A percentile compares a stretch with the other conserved stretches of the same genome.
Conservation (phyloP, 2,113 vertebrate species). For the Notarius lentiginosus region DNA sequence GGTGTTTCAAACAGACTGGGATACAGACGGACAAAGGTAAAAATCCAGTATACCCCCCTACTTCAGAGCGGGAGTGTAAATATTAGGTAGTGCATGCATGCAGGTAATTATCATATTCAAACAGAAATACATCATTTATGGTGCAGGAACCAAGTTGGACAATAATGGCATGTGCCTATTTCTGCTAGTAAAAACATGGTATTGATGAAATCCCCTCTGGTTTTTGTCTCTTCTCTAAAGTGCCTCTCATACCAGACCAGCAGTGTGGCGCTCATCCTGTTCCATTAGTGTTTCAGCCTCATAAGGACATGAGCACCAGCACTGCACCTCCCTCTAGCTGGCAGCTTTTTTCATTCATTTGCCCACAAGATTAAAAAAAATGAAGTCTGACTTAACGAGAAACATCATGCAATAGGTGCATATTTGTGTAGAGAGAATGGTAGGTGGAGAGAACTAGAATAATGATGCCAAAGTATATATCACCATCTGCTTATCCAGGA, state of each 20-base stretch:
- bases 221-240: slow-evolving; percentile 15
- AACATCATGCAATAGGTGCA: slow-evolving; percentile 2
- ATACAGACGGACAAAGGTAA: too few species aligned
- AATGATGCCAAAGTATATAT: neutral
- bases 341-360: slow-evolving; percentile 6
- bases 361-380: neutral
- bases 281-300: slow-evolving; percentile 18
- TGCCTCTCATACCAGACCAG: slow-evolving; percentile 12
- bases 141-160: neutral
- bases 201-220: neutral
- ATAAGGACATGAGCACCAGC: slow-evolving; percentile 38
- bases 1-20: too few species aligned
- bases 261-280: neutral
- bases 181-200: neutral
- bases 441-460: neutral
- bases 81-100: neutral
- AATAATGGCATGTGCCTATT: neutral
- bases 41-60: too few species aligned
- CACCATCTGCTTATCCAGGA: neutral
- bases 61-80: too few species aligned
- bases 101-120: neutral
- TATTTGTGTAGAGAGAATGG: neutral
- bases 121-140: neutral
- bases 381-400: neutral
- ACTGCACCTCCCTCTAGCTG: neutral